Conservation (phyloP, 2,113 vertebrate species). For the Hydropotes inermis region DNA sequence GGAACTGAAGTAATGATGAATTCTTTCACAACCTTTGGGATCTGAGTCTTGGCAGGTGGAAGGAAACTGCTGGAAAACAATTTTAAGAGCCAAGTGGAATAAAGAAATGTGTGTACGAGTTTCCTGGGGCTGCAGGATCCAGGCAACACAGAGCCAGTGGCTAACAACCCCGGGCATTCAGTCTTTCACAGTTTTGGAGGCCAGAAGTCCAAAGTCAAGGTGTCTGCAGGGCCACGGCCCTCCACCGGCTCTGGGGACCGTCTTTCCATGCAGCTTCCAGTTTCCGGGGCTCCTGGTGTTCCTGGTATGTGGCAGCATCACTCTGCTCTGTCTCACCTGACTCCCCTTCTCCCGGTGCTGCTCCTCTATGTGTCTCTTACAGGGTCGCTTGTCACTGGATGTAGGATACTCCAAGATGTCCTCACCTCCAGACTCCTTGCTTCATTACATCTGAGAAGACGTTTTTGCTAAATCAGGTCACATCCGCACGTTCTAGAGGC, state of each 20-base stretch:
- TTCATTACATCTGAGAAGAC: neutral
- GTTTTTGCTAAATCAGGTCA: neutral
- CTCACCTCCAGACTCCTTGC: neutral
- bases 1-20: neutral
- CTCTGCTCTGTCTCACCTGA: accelerated
- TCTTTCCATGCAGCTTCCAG: accelerated
- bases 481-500: neutral
- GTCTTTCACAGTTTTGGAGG: neutral
- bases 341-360: neutral
- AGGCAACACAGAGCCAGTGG: accelerated
- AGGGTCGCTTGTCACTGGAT: neutral
- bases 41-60: neutral
- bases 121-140: neutral
- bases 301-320: neutral
- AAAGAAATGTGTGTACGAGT: neutral
- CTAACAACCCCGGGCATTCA: neutral
- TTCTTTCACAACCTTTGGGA: neutral
- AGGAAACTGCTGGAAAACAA: neutral
- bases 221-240: neutral
- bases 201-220: neutral
- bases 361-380: neutral
- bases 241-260: neutral
- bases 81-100: neutral
- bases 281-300: neutral
- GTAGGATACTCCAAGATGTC: neutral